Evolutionary conservation across 2,113 vertebrate species (phyloP).

Genomic region (Cyanoderma ruficeps): DNA sequence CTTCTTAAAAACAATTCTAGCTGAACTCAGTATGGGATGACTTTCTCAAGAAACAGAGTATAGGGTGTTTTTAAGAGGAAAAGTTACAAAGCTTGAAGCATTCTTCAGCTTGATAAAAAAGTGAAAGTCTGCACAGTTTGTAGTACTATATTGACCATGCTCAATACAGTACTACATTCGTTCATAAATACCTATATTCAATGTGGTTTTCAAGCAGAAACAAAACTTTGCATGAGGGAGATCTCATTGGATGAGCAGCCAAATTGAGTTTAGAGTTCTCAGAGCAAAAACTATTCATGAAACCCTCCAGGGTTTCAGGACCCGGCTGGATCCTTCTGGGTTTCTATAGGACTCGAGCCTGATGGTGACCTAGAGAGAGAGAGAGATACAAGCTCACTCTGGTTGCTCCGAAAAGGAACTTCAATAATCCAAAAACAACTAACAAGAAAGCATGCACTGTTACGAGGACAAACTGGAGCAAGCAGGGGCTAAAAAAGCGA

Average conservation of each 20-base stretch:
- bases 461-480: no score
- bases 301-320: no score
- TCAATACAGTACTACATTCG: not conserved
- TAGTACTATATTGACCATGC: not conserved
- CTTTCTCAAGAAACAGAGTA: not conserved
- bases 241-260: not conserved
- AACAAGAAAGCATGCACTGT: no score
- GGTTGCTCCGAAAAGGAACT: no score
- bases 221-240: not conserved
- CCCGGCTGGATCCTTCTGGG: no score
- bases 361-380: no score
- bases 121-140: not conserved
- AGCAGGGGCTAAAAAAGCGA: no score
- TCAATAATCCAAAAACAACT: no score
- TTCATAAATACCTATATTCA: not conserved
- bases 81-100: not conserved
- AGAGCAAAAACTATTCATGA: slow-evolving; percentile 2
- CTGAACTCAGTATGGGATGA: not conserved
- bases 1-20: not conserved
- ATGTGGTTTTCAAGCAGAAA: not conserved
- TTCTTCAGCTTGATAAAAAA: not conserved
- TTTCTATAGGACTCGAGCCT: no score
- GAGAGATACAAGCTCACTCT: no score
- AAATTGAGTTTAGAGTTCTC: slow-evolving; percentile 43
- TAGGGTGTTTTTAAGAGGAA: not conserved